Base-by-base conservation (phyloP, 2,888 invertebrate genomes). In the Epiperipatus broadwayi region DNA sequence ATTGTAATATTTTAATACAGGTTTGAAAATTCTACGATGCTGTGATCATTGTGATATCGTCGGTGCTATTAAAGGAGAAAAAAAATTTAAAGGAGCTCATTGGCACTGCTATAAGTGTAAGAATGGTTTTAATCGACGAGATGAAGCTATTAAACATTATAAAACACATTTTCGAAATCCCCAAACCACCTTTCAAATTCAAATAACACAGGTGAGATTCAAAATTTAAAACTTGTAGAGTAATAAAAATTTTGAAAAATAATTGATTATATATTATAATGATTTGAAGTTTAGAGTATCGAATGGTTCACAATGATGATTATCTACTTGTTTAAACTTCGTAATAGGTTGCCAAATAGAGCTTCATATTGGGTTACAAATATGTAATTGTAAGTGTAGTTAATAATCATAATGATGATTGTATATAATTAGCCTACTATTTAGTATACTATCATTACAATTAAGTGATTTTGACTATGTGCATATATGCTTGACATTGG, bases 81-180 rank as follows among this genome's bases (percentile, higher is more conserved):
- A 58, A 46, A 54, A 54, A 37, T 57, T 58, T 46, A 57, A 57
- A 43, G 55, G 58, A 37, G 55, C 58, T 29, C 58, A 58, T 48
- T 58, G 58, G 58, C 58, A 58, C 39, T 58, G 58, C 42, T 58
- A 57, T 44, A 51, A 52, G 18, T 58, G 58, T 44, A 46, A 52
- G 7, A 58, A 58, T 49, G 58, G 58, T 2, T 58, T 58, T 47
- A 57, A 56, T 43, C 44, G 58, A 28, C 41, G 57, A 32, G 57
- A 58, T 43, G 58, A 58, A 41, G 58, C 58, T 5, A 50, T 58
- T 33, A 58, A 58, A 46, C 58, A 58, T 43, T 58, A 56, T 46
- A 54, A 53, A 43, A 58, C 58, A 16, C 58, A 58, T 44, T 58
- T 58, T 46, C 46, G 57, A 40, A 58, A 57, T 44, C 58, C 58